Evolutionary conservation across 2,888 invertebrate species (phyloP), one percentile per base, ranked within the genome.

Genomic region (Auanema sp.): DNA sequence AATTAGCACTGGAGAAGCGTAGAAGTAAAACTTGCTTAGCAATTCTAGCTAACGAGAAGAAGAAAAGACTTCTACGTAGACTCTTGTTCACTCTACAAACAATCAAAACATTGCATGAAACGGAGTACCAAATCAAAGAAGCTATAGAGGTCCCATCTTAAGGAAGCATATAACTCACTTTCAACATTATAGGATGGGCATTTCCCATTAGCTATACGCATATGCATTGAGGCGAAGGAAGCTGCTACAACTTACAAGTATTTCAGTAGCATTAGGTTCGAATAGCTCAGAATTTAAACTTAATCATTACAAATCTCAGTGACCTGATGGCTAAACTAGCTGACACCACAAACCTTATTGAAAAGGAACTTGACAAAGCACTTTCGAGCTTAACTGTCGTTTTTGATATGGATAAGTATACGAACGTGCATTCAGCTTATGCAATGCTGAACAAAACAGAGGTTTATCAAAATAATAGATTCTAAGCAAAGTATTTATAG

Each of bases 21-120:
- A 68, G 71, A 58, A 68, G 69, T 43, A 40, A 66, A 51, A 76
- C 71, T 11, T 71, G 72, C 79, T 88, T 96, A 62, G 90, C 91
- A 24, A 92, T 97, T 68, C 86, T 97, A 53, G 92, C 94, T 0
- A 93, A 94, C 84, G 93, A 93, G 83, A 87, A 91, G 54, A 93
- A 93, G 84, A 86, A 93, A 58, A 92, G 93, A 84, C 89, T 91
- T 62, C 89, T 93, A 6, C 88, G 90, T 66, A 90, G 90, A 58
- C 87, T 96, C 0, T 86, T 95, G 1, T 89, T 90, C 72, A 91
- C 91, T 23, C 85, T 97, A 43, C 88, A 89, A 69, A 90, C 90
- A 42, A 91, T 93, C 24, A 91, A 91, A 85, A 90, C 90, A 69
- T 85, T 92, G 40, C 64, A 79, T 55, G 79, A 79, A 56, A 73